Evolutionary conservation across 2,888 invertebrate genomes (phyloP), one percentile per base, ranked within the genome.

Genomic region (Nebria salina): DNA sequence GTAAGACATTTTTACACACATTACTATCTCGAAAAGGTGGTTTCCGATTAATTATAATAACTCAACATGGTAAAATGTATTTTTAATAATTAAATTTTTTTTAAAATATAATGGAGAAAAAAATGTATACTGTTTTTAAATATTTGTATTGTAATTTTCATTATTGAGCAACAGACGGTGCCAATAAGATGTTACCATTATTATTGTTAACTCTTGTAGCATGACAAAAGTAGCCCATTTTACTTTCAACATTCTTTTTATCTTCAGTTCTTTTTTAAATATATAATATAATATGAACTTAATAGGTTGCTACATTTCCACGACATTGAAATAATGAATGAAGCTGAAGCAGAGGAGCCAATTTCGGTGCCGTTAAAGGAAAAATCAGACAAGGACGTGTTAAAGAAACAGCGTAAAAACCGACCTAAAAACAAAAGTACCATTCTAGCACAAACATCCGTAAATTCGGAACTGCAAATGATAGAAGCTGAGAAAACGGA

Each of bases 281-380:
- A 34, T 4, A 34, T 34, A 34, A 34, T 34, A 5, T 5, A 34
- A 34, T 4, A 34, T 34, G 2, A 34, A 34, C 2, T 54, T 3
- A 7, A 7, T 54, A 96, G 96, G 87, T 90, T 96, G 84, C 90
- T 95, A n/a, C 93, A 93, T 88, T 93, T 93, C 85, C 93, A 95
- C 88, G 94, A 95, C 85, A 91, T 95, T 80, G 92, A 93, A 85
- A 89, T 92, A 9, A 91, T 92, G 83, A 93, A 92, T 0, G 91
- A 91, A 82, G 90, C 90, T 0, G 91, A 91, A 11, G 89, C 89
- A 1, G 90, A 91, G 80, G 91, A 91, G 82, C 88, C 89, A 11
- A 87, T 89, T 65, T 84, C 86, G 5, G 86, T 87, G 6, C 88
- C 88, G 6, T 84, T 85, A 65, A 87, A 86, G 83, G 86, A 88